Conservation (phyloP, 1,140 invertebrate species). For the Macrosteles quadrilineatus region DNA sequence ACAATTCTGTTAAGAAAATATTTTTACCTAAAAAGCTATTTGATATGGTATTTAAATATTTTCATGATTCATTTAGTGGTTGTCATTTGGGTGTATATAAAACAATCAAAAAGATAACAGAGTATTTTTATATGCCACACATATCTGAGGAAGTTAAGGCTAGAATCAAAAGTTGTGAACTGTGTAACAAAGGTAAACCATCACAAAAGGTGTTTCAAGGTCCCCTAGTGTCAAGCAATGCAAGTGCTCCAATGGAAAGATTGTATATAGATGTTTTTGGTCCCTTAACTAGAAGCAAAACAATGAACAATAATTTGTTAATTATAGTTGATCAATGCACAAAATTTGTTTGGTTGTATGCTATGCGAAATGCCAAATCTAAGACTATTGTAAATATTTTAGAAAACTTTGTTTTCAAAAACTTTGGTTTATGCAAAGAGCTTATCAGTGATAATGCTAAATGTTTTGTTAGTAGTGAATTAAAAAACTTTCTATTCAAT, state of each 20-base stretch:
- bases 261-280: background rate
- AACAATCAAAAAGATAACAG: too few species aligned
- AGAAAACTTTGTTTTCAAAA: background rate
- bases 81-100: too few species aligned
- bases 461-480: background rate
- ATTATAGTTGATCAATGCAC: background rate
- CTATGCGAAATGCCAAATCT: background rate
- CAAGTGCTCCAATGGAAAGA: background rate
- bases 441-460: background rate
- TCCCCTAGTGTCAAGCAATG: background rate
- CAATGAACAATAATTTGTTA: background rate
- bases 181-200: too few species aligned
- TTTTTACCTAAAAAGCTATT: too few species aligned
- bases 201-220: background rate
- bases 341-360: background rate
- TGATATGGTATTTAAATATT: too few species aligned
- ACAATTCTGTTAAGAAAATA: too few species aligned
- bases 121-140: too few species aligned
- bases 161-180: too few species aligned
- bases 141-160: too few species aligned
- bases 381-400: background rate
- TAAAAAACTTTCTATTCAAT: background rate
- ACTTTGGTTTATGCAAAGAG: background rate
- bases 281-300: background rate
- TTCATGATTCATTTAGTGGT: too few species aligned